Base-by-base conservation (phyloP, 2,113 vertebrate genomes). In the human region DNA sequence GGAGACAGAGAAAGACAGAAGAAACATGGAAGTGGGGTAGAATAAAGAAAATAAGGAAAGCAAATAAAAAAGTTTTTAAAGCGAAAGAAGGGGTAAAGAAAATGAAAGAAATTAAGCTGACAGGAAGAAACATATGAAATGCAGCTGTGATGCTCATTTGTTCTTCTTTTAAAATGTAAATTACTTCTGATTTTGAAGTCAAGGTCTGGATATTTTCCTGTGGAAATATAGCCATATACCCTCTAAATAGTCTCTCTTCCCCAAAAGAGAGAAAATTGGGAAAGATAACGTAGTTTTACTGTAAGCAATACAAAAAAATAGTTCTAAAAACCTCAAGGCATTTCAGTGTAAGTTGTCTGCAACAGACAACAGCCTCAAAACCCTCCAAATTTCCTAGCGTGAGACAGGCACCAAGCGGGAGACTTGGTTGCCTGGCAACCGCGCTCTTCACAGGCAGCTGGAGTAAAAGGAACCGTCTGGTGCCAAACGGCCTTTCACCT, bases 401-500 rank as follows among this genome's bases (percentile, higher is more conserved):
- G 93, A 84, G 96, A 91, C 40, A 92, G 90, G 95, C 96, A 94
- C 92, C 87, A 81, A 98, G 1, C 73, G 75, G 7, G 97, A 94
- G 90, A 95, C 93, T 43, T 57, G 86, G 98, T 98, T 98, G 98
- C 97, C 87, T 79, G 96, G 97, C 89, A 98, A 98, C 97, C 18
- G 38, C 6, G 61, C 97, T 97, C 92, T 83, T 98, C 95, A 81
- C 32, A 11, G 90, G 96, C 96, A 98, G 96, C 68, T 98, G 89
- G 40, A 97, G 94, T 93, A 84, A 97, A 98, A 98, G 59, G 78
- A 98, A 96, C 91, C 45, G 27, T 50, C 96, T 96, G 61, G 78
- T 95, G 96, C 98, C 98, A 98, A 98, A 87, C n/a, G 87, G 94
- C 96, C 98, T 96, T 98, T 98, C 96, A 97, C 98, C 97, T 96